phyloP scores from a whole-genome alignment of 2,113 vertebrate genomes.

The Sakesphorus luctuosus region DNA sequence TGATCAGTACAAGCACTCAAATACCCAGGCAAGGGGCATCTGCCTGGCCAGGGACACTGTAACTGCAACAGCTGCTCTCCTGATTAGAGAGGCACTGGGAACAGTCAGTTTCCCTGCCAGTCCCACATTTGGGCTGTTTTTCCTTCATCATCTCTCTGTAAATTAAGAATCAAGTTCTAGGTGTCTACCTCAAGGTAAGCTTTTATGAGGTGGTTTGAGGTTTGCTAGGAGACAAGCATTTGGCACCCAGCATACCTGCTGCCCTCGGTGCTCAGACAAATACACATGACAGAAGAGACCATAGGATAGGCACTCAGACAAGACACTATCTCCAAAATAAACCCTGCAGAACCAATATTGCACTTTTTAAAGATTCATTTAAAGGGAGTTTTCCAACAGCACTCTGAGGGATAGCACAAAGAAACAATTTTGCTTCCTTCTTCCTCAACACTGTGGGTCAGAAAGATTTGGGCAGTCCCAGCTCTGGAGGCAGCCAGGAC shows the following conservation, averaged over 20 bases:
- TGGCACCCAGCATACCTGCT: background rate
- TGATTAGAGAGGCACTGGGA: background rate
- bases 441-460: background rate
- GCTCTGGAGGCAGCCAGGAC: background rate
- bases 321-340: background rate
- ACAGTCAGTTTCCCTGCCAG: background rate
- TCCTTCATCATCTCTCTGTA: background rate
- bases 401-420: background rate
- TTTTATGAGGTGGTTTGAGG: background rate
- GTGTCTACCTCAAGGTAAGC: background rate
- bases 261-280: background rate
- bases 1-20: background rate
- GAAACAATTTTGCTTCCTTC: background rate
- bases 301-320: background rate
- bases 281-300: accelerated
- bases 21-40: accelerated
- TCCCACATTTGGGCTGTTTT: background rate
- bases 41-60: background rate
- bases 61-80: background rate
- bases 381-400: background rate
- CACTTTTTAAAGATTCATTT: background rate
- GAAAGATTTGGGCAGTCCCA: background rate
- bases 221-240: background rate
- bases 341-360: background rate
- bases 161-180: background rate